A percentile compares a stretch with the other conserved stretches of the same genome.
phyloP scores from a whole-genome alignment of 2,113 vertebrate species.

The Sander vitreus region DNA sequence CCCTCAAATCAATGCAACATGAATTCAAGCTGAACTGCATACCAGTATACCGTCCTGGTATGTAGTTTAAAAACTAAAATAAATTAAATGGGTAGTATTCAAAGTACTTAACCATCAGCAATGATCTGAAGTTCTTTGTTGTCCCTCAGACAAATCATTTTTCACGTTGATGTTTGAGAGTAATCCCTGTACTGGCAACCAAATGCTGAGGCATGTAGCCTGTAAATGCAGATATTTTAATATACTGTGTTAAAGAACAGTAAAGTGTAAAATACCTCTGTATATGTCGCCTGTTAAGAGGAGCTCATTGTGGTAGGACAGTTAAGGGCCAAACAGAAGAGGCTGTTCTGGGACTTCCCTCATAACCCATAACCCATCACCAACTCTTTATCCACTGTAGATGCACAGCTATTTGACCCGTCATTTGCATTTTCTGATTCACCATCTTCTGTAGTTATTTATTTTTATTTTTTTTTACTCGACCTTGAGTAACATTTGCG shows the following conservation, averaged over 20 bases:
- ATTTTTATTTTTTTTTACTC: background rate
- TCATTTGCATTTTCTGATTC: slow-evolving; percentile 61
- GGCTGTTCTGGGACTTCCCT: slow-evolving; percentile 82
- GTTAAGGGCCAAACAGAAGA: slow-evolving; percentile 62
- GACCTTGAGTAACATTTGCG: background rate
- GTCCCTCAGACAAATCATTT: background rate
- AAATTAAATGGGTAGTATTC: background rate
- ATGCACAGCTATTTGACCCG: slow-evolving; percentile 51
- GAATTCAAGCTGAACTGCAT: background rate
- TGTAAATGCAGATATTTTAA: background rate
- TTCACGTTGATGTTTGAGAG: background rate
- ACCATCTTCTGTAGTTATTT: slow-evolving; percentile 42
- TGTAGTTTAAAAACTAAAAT: slow-evolving; percentile 5
- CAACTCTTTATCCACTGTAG: slow-evolving; percentile 71
- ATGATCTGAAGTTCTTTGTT: background rate
- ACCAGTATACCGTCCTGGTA: background rate
- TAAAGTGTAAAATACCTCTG: too few species aligned
- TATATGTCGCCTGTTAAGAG: background rate
- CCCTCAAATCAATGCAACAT: background rate
- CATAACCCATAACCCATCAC: slow-evolving; percentile 82
- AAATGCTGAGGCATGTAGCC: background rate
- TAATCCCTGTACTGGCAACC: background rate
- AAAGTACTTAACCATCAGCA: background rate
- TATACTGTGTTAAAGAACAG: background rate
- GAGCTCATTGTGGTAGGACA: slow-evolving; percentile 5